phyloP scores from a whole-genome alignment of 2,888 invertebrate species.

The Amiota minor region DNA sequence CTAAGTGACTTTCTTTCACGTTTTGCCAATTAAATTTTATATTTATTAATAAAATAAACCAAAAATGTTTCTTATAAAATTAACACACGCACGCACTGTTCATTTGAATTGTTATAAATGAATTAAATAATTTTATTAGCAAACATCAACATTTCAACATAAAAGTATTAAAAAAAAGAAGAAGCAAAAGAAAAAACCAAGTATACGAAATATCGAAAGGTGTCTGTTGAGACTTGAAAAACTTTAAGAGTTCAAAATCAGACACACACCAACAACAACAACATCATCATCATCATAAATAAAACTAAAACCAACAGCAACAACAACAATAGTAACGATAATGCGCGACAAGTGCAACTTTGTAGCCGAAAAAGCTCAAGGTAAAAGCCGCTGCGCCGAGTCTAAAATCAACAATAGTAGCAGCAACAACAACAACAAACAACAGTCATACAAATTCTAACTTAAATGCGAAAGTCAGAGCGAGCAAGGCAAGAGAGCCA shows the following conservation, averaged over 20 bases:
- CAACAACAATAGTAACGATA: slow-evolving; percentile 5
- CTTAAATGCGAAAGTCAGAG: slow-evolving; percentile 7
- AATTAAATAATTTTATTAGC: slow-evolving; percentile 62
- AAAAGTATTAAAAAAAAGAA: neutral
- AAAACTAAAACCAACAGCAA: neutral
- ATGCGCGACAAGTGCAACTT: slow-evolving; percentile 57
- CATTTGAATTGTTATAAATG: neutral
- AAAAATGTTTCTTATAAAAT: neutral
- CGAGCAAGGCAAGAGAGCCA: slow-evolving; percentile 32
- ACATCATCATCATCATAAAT: slow-evolving; percentile 23
- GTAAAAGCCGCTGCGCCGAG: slow-evolving; percentile 49
- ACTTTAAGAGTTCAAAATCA: slow-evolving; percentile 48
- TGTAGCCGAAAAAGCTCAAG: slow-evolving; percentile 48
- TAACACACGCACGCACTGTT: neutral
- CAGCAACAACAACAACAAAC: slow-evolving; percentile 46
- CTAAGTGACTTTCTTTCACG: neutral
- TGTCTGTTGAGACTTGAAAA: slow-evolving; percentile 36
- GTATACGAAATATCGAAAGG: slow-evolving; percentile 37
- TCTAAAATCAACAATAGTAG: slow-evolving; percentile 57
- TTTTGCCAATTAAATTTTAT: slow-evolving; percentile 17
- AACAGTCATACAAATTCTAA: neutral
- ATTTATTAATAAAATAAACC: neutral
- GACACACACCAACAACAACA: slow-evolving; percentile 47
- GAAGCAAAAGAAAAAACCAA: slow-evolving; percentile 15
- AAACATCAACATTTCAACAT: slow-evolving; percentile 51